These are phyloP conservation scores for Idaea straminata DNA, from an alignment of 2,888 invertebrate species.

Conservation along the genomic window DNA sequence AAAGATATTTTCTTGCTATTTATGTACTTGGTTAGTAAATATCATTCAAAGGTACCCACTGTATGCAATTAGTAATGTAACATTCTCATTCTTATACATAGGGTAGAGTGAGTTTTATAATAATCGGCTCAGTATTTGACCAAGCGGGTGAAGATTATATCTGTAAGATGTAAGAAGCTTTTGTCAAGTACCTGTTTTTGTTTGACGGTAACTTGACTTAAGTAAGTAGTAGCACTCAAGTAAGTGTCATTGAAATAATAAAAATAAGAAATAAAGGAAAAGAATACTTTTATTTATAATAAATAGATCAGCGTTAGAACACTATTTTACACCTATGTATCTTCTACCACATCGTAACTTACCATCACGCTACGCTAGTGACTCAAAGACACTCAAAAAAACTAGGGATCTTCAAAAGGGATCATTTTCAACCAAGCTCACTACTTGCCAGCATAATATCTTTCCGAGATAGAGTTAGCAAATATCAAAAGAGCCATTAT, in stretches of 20 bases:
- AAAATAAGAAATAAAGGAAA: too few species aligned
- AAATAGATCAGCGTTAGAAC: too few species aligned
- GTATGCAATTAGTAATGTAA: too few species aligned
- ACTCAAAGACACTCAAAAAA: neutral
- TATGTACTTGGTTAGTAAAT: slow-evolving; percentile 12
- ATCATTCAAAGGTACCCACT: neutral
- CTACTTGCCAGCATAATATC: neutral
- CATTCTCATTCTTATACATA: neutral
- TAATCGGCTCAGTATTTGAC: neutral
- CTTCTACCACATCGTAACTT: too few species aligned
- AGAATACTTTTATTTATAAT: too few species aligned
- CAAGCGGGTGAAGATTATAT: too few species aligned
- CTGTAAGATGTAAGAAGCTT: too few species aligned
- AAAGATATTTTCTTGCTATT: slow-evolving; percentile 39
- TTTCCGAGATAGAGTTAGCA: neutral
- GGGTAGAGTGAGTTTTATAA: neutral
- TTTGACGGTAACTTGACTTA: too few species aligned
- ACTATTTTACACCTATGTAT: too few species aligned
- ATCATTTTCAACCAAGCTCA: neutral
- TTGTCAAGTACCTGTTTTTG: too few species aligned
- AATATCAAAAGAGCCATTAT: neutral
- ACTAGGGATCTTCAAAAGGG: neutral
- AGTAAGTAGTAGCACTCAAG: too few species aligned
- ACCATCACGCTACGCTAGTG: neutral
- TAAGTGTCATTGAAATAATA: too few species aligned